Evolutionary conservation across 2,888 invertebrate species (phyloP).

Genomic region (Corythucha ciliata): DNA sequence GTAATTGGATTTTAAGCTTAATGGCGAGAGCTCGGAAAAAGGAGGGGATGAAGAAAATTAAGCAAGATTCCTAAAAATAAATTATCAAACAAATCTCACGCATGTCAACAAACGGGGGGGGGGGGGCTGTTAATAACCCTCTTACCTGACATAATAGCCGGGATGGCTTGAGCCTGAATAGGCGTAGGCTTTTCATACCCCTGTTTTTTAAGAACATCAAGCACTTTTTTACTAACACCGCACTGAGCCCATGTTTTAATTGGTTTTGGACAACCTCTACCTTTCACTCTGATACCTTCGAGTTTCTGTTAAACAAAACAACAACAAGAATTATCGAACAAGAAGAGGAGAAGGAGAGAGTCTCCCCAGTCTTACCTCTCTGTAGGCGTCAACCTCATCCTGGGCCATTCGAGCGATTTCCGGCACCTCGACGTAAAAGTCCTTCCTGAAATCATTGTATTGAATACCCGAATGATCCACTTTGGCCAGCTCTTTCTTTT

Average conservation of each 20-base stretch:
- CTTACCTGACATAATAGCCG: conserved; percentile 84
- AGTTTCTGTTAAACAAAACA: conserved; percentile 50
- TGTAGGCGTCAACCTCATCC: conserved; percentile 75
- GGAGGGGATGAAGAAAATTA: not conserved
- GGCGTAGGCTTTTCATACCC: conserved; percentile 96
- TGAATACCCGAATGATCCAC: conserved; percentile 81
- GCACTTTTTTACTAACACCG: conserved; percentile 90
- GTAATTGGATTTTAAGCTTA: not conserved
- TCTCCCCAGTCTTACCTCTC: conserved; percentile 47
- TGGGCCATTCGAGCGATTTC: conserved; percentile 86
- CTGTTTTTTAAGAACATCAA: conserved; percentile 81
- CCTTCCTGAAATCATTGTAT: conserved; percentile 83
- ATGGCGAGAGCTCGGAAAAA: not conserved
- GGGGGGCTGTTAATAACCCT: not conserved
- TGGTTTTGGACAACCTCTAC: conserved; percentile 81
- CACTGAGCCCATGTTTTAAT: conserved; percentile 92
- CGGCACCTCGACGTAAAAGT: conserved; percentile 95
- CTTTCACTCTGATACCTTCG: conserved; percentile 92
- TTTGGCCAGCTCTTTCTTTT: conserved; percentile 83
- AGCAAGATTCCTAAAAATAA: not conserved
- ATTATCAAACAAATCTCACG: not conserved
- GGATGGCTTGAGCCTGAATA: conserved; percentile 96
- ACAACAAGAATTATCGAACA: conserved; percentile 3
- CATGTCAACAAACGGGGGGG: conserved; percentile 3
- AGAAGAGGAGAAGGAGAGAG: no score